Evolutionary conservation across 2,113 vertebrate genomes (phyloP), one percentile per base, ranked within the genome.

Genomic region (Laticauda laticaudata): DNA sequence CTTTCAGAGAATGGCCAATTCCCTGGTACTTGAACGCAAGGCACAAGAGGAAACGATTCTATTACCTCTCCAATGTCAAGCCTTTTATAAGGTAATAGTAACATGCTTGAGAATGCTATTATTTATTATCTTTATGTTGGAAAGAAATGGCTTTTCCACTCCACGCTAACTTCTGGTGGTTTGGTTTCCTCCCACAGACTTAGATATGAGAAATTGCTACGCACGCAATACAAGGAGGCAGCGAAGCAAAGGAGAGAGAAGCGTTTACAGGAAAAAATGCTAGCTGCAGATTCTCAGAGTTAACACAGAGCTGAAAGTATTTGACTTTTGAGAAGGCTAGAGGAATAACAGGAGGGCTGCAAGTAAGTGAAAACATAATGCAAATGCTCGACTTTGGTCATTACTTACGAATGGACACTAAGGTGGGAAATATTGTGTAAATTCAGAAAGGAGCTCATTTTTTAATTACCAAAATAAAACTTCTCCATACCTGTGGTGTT

Each of bases 21-120:
- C 99, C 99, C 1, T 99, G 99, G 99, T 95, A 99, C 96, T 96
- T 99, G 96, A 99, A 99, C 92, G 97, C n/a, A 92, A 97, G 94
- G 91, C 98, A 99, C 97, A 98, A 97, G 15, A 98, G 95, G 93
- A 99, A 97, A 94, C 98, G 61, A 93, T 99, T 99, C 96, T 99
- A 96, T 95, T 98, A 98, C 2, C 98, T 98, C 75, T 93, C 96
- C 45, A 98, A 98, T 21, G 99, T 99, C 64, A 92, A 98, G 12
- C 98, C 89, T n/a, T 98, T 98, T 93, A 96, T 98, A 91, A 99
- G 98, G 99, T 99, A 97, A 57, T 43, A 90, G n/a, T 56, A 89
- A 26, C 8, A 85, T n/a, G 24, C 10, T 87, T 93, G 39, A 15
- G 9, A 54, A 2, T 3, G 15, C 89, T 48, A 5, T 21, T 43